These are phyloP conservation scores for Panzeria rudis DNA, from an alignment of 2,888 invertebrate genomes.

Conservation along the genomic window DNA sequence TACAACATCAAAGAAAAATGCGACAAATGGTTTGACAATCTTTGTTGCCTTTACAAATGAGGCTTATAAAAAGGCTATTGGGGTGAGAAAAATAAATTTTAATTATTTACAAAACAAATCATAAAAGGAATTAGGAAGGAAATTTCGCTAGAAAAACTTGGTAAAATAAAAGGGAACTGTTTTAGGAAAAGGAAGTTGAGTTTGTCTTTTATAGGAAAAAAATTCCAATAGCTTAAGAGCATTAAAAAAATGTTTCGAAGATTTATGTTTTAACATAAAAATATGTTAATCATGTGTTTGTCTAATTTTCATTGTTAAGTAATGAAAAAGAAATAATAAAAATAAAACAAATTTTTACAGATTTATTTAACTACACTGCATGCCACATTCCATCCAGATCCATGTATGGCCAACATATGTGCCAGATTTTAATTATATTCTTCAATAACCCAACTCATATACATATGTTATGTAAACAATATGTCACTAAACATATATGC, in stretches of 20 bases:
- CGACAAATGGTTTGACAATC: slow-evolving; percentile 13
- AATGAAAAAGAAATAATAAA: background rate
- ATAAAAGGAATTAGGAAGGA: background rate
- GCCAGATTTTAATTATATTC: slow-evolving; percentile 27
- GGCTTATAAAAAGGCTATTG: background rate
- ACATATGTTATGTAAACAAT: slow-evolving; percentile 17
- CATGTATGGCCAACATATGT: slow-evolving; percentile 56
- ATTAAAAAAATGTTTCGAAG: background rate
- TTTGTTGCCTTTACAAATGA: slow-evolving; percentile 36
- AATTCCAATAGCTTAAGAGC: background rate
- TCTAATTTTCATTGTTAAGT: background rate
- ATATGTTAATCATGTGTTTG: slow-evolving; percentile 44
- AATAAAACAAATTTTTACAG: too few species aligned
- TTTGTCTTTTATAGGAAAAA: background rate
- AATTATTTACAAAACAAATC: slow-evolving; percentile 49
- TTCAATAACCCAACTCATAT: background rate
- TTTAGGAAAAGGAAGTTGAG: slow-evolving; percentile 12
- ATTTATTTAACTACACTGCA: background rate
- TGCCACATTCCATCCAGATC: background rate
- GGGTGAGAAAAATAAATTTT: slow-evolving; percentile 28
- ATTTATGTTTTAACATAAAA: background rate
- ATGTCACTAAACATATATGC: background rate
- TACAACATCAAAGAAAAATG: slow-evolving; percentile 39
- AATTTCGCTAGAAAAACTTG: slow-evolving; percentile 41
- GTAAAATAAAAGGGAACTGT: background rate